Conservation (phyloP, 2,797 vertebrate genomes). For the Rhinogobio ventralis region DNA sequence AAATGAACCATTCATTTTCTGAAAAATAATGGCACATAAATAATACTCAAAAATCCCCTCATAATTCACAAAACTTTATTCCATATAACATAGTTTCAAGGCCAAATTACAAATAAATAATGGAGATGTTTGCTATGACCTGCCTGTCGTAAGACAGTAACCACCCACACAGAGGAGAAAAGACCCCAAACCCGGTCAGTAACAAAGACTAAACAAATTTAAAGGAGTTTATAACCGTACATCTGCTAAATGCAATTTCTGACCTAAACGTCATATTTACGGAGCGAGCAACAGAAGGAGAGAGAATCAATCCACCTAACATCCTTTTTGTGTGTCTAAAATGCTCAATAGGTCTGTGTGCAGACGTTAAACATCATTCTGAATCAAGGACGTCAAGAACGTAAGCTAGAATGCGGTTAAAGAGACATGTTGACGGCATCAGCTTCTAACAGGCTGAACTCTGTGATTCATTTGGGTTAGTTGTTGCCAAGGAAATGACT, state of each 20-base stretch:
- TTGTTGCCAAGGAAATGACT: neutral
- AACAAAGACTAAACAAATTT: constrained; percentile 69
- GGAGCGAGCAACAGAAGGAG: constrained; percentile 12
- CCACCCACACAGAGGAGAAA: constrained; percentile 61
- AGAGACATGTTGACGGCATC: neutral
- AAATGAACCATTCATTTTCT: neutral
- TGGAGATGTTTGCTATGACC: constrained; percentile 76
- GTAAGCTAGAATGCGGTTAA: neutral
- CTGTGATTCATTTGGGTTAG: neutral
- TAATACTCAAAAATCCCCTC: constrained; percentile 39
- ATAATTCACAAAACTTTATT: constrained; percentile 73
- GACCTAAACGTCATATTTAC: constrained; percentile 48
- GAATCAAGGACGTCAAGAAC: too few species aligned
- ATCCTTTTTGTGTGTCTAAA: constrained; percentile 60
- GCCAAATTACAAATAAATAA: constrained; percentile 92
- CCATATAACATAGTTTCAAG: constrained; percentile 74
- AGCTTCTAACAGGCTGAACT: neutral
- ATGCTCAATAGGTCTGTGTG: constrained; percentile 57
- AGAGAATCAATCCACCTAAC: constrained; percentile 9
- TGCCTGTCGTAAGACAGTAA: constrained; percentile 62
- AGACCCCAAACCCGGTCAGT: constrained; percentile 61
- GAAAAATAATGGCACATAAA: neutral
- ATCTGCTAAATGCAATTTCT: constrained; percentile 61
- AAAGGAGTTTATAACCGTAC: constrained; percentile 70
- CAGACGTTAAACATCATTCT: neutral